Percentiles rank a stretch among this genome's conserved stretches.
These are phyloP conservation scores for Chrysolina haemoptera DNA, from an alignment of 2,888 invertebrate species.

Conservation along the genomic window DNA sequence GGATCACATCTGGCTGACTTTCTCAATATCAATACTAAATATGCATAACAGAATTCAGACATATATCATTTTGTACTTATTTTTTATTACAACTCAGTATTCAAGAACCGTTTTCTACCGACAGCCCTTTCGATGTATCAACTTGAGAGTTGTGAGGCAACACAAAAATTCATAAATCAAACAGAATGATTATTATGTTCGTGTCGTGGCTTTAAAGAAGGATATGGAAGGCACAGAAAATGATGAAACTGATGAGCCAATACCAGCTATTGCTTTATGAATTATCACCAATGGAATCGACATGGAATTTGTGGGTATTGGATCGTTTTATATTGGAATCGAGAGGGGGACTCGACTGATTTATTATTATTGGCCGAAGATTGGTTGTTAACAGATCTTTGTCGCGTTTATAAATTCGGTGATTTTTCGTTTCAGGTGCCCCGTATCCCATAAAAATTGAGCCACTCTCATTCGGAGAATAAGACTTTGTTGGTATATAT, in stretches of 20 bases:
- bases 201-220: neutral
- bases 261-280: neutral
- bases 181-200: neutral
- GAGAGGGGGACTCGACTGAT: constrained; percentile 7
- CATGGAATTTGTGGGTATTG: neutral
- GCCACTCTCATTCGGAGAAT: neutral
- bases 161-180: neutral
- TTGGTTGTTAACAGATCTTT: constrained; percentile 13
- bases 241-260: neutral
- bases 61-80: no score
- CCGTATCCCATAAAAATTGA: neutral
- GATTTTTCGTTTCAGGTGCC: neutral
- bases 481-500: neutral
- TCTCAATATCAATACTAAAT: no score
- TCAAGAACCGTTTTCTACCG: no score
- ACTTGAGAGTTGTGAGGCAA: no score
- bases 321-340: constrained; percentile 2
- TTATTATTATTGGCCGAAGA: constrained; percentile 6
- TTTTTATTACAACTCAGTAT: no score
- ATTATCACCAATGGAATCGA: constrained; percentile 1
- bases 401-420: neutral
- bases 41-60: no score
- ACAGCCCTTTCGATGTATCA: no score
- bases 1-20: no score
- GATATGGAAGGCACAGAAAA: neutral